A percentile compares a stretch with the other conserved stretches of the same genome.
These are phyloP conservation scores for Crematogaster levior DNA, from an alignment of 2,888 invertebrate species.

Conservation along the genomic window DNA sequence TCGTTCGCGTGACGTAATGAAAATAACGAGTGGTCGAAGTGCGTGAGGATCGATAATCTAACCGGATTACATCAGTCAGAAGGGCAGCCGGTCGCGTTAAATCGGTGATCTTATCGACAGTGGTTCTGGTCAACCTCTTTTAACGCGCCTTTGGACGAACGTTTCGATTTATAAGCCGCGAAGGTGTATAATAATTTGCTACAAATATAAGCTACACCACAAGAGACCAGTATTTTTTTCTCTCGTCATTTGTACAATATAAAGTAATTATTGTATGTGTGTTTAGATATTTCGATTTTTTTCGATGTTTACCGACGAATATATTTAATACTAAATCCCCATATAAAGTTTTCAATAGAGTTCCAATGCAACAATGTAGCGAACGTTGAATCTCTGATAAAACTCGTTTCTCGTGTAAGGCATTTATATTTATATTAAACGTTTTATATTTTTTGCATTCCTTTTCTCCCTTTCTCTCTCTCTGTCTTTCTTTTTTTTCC, in stretches of 20 bases:
- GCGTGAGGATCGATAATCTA: constrained; percentile 37
- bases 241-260: background rate
- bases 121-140: constrained; percentile 6
- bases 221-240: background rate
- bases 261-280: no score
- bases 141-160: constrained; percentile 12
- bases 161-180: constrained; percentile 1
- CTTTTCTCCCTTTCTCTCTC: background rate
- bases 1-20: constrained; percentile 44
- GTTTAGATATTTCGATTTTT: background rate
- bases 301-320: background rate
- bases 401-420: constrained; percentile 24
- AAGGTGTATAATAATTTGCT: constrained; percentile 13
- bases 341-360: background rate
- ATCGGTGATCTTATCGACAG: constrained; percentile 19
- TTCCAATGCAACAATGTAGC: background rate
- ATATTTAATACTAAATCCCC: background rate
- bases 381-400: constrained; percentile 32
- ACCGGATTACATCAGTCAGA: constrained; percentile 19
- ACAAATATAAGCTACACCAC: background rate
- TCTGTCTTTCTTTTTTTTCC: background rate
- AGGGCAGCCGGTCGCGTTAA: constrained; percentile 1
- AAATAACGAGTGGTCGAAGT: constrained; percentile 17
- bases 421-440: background rate
- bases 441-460: constrained; percentile 21